A percentile compares a stretch with the other conserved stretches of the same genome.
These are phyloP conservation scores for Clostera curtula DNA, from an alignment of 2,888 invertebrate genomes.

Conservation along the genomic window DNA sequence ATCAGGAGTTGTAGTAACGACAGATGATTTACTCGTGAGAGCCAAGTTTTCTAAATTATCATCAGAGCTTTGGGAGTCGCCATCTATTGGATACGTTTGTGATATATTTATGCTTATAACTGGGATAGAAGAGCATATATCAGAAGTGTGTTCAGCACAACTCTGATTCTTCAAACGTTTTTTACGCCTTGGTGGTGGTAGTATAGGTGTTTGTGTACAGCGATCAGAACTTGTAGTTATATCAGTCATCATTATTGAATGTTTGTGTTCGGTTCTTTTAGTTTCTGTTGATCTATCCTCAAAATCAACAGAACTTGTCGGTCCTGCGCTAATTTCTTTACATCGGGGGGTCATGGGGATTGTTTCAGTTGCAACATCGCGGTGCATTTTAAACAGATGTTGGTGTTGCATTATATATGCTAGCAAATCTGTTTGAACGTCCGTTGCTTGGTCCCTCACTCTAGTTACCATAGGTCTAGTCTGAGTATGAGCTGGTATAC, in stretches of 20 bases:
- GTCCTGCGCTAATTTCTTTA: conserved; percentile 60
- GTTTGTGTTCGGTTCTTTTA: conserved; percentile 35
- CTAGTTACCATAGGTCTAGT: conserved; percentile 66
- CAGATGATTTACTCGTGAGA: conserved; percentile 13
- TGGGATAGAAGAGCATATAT: conserved; percentile 47
- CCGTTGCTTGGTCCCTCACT: conserved; percentile 74
- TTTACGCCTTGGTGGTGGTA: conserved; percentile 50
- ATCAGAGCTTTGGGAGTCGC: conserved; percentile 63
- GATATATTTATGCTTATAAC: conserved; percentile 77
- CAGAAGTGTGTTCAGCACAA: conserved; percentile 37
- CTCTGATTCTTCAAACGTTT: conserved; percentile 29
- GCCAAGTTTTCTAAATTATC: conserved; percentile 51
- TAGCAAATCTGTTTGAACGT: conserved; percentile 70
- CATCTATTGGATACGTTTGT: conserved; percentile 62
- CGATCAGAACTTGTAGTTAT: conserved; percentile 33
- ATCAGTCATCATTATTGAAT: conserved; percentile 60
- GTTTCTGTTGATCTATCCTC: conserved; percentile 50
- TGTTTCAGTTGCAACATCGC: conserved; percentile 57
- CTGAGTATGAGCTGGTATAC: conserved; percentile 74
- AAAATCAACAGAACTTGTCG: conserved; percentile 43
- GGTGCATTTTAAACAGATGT: conserved; percentile 34
- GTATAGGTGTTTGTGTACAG: conserved; percentile 47
- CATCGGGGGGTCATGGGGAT: conserved; percentile 61
- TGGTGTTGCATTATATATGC: conserved; percentile 45
- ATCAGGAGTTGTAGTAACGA: conserved; percentile 66